A percentile compares a stretch with the other conserved stretches of the same genome.
phyloP scores from a whole-genome alignment of 2,113 vertebrate species.

The Mionectes macconnelli region DNA sequence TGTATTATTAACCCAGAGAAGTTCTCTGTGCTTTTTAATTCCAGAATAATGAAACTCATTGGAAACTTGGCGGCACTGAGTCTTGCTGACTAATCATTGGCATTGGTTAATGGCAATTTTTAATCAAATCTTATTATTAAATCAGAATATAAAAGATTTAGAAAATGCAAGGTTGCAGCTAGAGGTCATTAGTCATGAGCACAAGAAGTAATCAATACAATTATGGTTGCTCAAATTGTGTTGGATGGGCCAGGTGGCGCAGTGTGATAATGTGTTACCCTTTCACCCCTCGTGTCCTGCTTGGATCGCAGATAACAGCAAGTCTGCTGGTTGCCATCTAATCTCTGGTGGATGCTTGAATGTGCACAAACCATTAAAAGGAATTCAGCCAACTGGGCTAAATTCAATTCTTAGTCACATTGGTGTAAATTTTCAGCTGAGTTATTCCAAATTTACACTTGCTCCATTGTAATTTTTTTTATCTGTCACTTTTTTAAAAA shows the following conservation, averaged over 20 bases:
- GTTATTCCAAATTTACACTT: neutral
- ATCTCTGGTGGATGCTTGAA: neutral
- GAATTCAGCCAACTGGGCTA: neutral
- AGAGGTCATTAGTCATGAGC: slow-evolving; percentile 63
- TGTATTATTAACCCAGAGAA: slow-evolving; percentile 53
- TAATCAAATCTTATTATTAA: slow-evolving; percentile 70
- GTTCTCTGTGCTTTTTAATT: slow-evolving; percentile 61
- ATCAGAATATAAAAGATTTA: slow-evolving; percentile 57
- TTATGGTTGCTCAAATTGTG: slow-evolving; percentile 43
- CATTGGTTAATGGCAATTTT: slow-evolving; percentile 63
- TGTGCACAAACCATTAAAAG: slow-evolving; percentile 1
- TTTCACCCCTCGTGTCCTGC: slow-evolving; percentile 43
- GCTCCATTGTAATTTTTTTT: neutral
- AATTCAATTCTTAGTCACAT: neutral
- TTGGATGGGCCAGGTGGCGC: slow-evolving; percentile 45
- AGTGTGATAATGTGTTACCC: slow-evolving; percentile 52
- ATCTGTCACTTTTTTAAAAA: neutral
- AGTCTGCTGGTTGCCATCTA: neutral
- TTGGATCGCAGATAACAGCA: neutral
- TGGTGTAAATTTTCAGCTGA: neutral
- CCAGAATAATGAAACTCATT: slow-evolving; percentile 54
- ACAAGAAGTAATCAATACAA: slow-evolving; percentile 63
- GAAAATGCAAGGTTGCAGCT: slow-evolving; percentile 61
- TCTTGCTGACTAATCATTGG: slow-evolving; percentile 61
- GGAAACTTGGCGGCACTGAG: slow-evolving; percentile 36